Percentiles rank a stretch among this genome's conserved stretches.
Conservation (phyloP, 2,888 invertebrate species). For the Leucozona laternaria region DNA sequence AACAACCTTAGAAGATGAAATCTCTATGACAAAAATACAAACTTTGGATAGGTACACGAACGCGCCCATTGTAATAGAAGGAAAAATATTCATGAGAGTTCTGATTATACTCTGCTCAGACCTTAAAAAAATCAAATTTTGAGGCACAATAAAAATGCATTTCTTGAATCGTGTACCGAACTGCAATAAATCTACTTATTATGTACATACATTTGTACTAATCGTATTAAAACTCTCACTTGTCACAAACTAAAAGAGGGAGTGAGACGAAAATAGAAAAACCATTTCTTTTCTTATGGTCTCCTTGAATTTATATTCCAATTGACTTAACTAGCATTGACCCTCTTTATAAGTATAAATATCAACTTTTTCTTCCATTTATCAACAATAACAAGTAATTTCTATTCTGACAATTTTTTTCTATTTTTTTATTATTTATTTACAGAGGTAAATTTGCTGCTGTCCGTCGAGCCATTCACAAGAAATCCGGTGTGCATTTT, state of each 20-base stretch:
- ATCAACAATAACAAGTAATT: constrained; percentile 38
- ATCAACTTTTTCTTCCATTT: constrained; percentile 37
- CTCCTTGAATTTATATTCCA: constrained; percentile 14
- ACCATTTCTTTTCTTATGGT: background rate
- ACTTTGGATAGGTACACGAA: too few relatives aligned
- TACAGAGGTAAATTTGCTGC: constrained; percentile 99
- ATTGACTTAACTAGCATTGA: constrained; percentile 10
- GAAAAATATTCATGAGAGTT: too few relatives aligned
- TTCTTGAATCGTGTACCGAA: too few relatives aligned
- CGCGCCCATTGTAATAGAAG: too few relatives aligned
- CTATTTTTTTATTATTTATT: constrained; percentile 79
- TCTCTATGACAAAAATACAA: too few relatives aligned
- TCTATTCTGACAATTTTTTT: constrained; percentile 35
- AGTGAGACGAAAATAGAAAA: background rate
- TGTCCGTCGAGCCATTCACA: constrained; percentile 95
- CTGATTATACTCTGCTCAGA: too few relatives aligned
- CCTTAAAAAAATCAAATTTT: too few relatives aligned
- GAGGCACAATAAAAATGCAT: too few relatives aligned
- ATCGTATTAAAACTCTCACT: too few relatives aligned
- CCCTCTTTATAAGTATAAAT: constrained; percentile 7
- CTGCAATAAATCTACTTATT: too few relatives aligned
- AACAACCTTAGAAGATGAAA: too few relatives aligned
- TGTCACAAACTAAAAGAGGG: background rate
- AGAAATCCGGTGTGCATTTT: constrained; percentile 93
- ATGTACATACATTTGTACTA: too few relatives aligned